Conservation (phyloP, 2,113 vertebrate species). For the Neodontobutis hainanensis region DNA sequence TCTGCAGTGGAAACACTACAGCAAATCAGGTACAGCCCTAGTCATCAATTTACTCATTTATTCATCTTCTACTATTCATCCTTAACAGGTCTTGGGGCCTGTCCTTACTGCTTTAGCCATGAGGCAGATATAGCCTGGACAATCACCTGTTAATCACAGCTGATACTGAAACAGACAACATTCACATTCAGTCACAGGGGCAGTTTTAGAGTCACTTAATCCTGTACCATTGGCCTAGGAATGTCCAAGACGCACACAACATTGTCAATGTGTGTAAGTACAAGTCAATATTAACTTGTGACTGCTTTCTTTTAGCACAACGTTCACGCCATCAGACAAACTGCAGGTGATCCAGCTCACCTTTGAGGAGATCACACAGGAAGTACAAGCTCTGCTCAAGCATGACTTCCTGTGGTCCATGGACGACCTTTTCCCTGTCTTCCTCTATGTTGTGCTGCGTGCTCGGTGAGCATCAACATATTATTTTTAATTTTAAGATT, state of each 20-base stretch:
- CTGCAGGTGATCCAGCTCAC: conserved; percentile 96
- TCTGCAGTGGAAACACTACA: conserved; percentile 95
- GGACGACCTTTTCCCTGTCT: conserved; percentile 98
- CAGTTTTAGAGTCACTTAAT: no score
- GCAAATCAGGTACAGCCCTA: conserved; percentile 89
- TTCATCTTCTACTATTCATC: background rate
- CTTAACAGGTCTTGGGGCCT: no score
- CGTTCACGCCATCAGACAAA: conserved; percentile 96
- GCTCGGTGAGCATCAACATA: conserved; percentile 82
- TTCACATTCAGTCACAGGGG: no score
- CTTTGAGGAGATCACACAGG: conserved; percentile 97
- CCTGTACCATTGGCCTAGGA: no score
- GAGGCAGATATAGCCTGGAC: no score
- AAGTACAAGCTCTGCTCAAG: conserved; percentile 86
- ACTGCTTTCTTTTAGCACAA: conserved; percentile 82
- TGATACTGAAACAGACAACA: no score
- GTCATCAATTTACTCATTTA: no score
- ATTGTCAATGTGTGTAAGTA: no score
- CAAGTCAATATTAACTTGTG: background rate
- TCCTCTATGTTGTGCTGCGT: conserved; percentile 96
- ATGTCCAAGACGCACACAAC: no score
- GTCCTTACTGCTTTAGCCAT: no score
- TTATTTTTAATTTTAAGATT: background rate
- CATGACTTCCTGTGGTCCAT: conserved; percentile 98
- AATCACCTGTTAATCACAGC: no score